Conservation (phyloP, 2,797 vertebrate species). For the Pitangus sulphuratus region DNA sequence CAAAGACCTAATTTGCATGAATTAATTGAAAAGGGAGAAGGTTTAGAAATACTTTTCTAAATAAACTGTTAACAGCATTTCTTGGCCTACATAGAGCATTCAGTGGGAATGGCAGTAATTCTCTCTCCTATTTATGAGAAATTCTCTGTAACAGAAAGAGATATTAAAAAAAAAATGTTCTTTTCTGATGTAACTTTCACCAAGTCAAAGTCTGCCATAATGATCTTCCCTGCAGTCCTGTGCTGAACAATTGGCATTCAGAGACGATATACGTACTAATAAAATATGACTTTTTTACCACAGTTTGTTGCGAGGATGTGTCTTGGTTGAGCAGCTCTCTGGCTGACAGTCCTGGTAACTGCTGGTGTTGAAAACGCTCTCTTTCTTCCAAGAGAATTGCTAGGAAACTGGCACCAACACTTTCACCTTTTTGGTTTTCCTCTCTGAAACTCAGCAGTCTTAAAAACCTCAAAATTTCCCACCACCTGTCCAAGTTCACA, state of each 20-base stretch:
- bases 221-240: not conserved
- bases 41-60: not conserved
- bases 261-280: not conserved
- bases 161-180: not conserved
- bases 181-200: not conserved
- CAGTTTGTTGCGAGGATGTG: rapidly evolving
- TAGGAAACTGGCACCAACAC: not conserved
- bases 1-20: not conserved
- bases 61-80: not conserved
- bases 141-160: not conserved
- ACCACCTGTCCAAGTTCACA: slow-evolving; percentile 31
- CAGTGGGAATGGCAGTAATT: not conserved
- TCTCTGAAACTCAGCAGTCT: not conserved
- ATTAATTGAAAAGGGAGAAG: not conserved
- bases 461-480: slow-evolving; percentile 34
- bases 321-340: not conserved
- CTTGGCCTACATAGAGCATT: not conserved
- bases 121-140: not conserved
- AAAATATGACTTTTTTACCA: not conserved
- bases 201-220: not conserved
- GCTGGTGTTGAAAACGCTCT: not conserved
- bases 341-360: not conserved
- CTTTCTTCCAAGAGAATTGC: not conserved
- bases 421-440: slow-evolving; percentile 1
- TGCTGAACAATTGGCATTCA: not conserved